These are phyloP conservation scores for Drosophila simulans DNA, from an alignment of 1,140 invertebrate species.

Conservation along the genomic window DNA sequence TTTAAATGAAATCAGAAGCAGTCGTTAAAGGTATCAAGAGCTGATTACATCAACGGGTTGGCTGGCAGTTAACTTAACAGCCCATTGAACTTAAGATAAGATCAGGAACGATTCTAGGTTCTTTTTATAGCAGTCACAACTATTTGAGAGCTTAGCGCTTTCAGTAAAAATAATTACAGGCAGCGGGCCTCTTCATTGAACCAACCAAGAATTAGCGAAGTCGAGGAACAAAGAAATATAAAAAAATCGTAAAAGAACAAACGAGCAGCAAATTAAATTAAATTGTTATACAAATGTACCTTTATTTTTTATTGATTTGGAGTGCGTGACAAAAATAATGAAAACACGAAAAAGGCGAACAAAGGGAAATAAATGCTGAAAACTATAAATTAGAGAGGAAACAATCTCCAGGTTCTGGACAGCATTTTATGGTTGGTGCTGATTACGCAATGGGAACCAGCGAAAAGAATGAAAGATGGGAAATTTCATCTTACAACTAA, in stretches of 20 bases:
- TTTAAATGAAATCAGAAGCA: background rate
- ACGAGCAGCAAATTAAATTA: slow-evolving; percentile 61
- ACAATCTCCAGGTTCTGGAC: slow-evolving; percentile 35
- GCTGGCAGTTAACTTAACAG: slow-evolving; percentile 18
- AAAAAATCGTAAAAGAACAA: slow-evolving; percentile 31
- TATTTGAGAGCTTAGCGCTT: slow-evolving; percentile 5
- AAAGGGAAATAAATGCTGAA: slow-evolving; percentile 32
- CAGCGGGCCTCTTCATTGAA: slow-evolving; percentile 16
- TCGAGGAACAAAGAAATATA: slow-evolving; percentile 25
- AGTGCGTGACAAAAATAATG: slow-evolving; percentile 58
- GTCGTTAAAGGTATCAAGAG: background rate
- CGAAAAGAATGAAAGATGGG: slow-evolving; percentile 37
- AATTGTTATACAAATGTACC: slow-evolving; percentile 60
- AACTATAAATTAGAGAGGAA: slow-evolving; percentile 35
- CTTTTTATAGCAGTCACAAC: background rate
- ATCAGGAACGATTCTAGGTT: slow-evolving; percentile 13
- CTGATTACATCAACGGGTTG: background rate
- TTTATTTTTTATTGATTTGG: slow-evolving; percentile 57
- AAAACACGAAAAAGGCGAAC: slow-evolving; percentile 18
- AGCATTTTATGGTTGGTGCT: slow-evolving; percentile 39
- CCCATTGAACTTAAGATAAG: slow-evolving; percentile 10
- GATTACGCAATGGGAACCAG: slow-evolving; percentile 66
- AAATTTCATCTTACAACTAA: slow-evolving; percentile 47
- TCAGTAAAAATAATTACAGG: slow-evolving; percentile 27
- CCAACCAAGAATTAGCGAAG: slow-evolving; percentile 15